phyloP scores from a whole-genome alignment of 2,888 invertebrate genomes.

The Metallyticus violacea region DNA sequence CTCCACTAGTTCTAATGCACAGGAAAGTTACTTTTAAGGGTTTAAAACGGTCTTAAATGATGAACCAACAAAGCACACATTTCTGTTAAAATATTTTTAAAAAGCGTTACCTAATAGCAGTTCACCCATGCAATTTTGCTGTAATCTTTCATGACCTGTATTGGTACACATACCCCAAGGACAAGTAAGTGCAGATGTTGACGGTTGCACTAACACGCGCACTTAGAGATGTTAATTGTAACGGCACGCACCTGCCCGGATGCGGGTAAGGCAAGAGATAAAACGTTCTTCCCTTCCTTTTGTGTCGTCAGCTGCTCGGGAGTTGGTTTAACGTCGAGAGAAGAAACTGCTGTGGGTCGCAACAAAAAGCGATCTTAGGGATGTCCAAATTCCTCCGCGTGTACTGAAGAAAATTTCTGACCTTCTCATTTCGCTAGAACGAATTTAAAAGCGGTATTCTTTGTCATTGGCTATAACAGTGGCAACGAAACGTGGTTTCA shows the following conservation, averaged over 20 bases:
- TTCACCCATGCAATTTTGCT: too few species aligned
- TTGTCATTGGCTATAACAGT: too few species aligned
- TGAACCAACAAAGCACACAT: too few species aligned
- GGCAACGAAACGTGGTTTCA: too few species aligned
- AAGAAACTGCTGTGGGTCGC: background rate
- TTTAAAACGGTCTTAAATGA: too few species aligned
- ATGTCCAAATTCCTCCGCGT: background rate
- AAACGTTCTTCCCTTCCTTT: background rate
- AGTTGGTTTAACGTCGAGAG: background rate
- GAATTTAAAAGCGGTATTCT: too few species aligned
- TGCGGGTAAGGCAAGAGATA: slow-evolving; percentile 15
- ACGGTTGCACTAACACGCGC: background rate
- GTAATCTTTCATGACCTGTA: background rate
- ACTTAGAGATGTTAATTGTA: slow-evolving; percentile 11
- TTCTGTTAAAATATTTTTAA: too few species aligned
- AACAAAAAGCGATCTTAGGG: background rate
- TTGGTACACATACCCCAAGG: background rate
- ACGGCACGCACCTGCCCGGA: slow-evolving; percentile 22
- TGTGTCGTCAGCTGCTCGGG: background rate
- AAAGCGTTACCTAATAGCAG: too few species aligned
- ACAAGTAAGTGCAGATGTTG: background rate
- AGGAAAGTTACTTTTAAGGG: too few species aligned
- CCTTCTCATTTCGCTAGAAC: too few species aligned
- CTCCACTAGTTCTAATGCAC: too few species aligned
- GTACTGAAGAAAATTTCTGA: too few species aligned